Conservation (phyloP, 2,113 vertebrate genomes). For the Ammodytes dubius region DNA sequence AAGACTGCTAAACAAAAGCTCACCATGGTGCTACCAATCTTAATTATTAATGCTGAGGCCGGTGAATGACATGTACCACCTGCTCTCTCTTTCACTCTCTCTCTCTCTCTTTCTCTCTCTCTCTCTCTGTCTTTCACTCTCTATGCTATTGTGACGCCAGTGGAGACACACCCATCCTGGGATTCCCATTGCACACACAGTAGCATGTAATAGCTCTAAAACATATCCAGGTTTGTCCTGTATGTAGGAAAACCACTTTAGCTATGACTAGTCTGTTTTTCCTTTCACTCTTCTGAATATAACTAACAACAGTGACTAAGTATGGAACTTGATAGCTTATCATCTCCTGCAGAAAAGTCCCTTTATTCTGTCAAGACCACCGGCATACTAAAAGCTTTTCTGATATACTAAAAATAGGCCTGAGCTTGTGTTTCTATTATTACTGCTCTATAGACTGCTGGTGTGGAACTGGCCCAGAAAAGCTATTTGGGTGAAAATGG, state of each 20-base stretch:
- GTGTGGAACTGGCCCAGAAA: conserved; percentile 64
- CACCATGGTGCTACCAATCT: conserved; percentile 54
- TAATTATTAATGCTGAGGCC: conserved; percentile 80
- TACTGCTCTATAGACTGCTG: conserved; percentile 47
- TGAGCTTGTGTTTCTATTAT: conserved; percentile 64
- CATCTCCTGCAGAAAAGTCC: conserved; percentile 55
- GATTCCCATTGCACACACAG: conserved; percentile 60
- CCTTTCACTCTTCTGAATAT: conserved; percentile 22
- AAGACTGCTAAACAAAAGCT: conserved; percentile 53
- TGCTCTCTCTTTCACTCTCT: conserved; percentile 65
- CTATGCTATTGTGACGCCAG: conserved; percentile 57
- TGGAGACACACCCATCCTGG: conserved; percentile 70
- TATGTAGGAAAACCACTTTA: conserved; percentile 31
- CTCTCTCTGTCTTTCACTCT: conserved; percentile 27
- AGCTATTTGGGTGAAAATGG: conserved; percentile 55
- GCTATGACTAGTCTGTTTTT: conserved; percentile 36
- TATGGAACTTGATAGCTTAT: conserved; percentile 24
- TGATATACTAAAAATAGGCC: conserved; percentile 69
- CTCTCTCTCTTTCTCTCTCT: conserved; percentile 54
- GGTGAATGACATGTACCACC: conserved; percentile 76
- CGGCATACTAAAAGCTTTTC: conserved; percentile 64
- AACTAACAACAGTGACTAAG: conserved; percentile 34
- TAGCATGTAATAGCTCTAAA: conserved; percentile 38
- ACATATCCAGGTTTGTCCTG: neutral
- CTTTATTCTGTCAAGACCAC: conserved; percentile 63